Evolutionary conservation across 2,888 invertebrate genomes (phyloP).

Genomic region (Acronicta aceris): DNA sequence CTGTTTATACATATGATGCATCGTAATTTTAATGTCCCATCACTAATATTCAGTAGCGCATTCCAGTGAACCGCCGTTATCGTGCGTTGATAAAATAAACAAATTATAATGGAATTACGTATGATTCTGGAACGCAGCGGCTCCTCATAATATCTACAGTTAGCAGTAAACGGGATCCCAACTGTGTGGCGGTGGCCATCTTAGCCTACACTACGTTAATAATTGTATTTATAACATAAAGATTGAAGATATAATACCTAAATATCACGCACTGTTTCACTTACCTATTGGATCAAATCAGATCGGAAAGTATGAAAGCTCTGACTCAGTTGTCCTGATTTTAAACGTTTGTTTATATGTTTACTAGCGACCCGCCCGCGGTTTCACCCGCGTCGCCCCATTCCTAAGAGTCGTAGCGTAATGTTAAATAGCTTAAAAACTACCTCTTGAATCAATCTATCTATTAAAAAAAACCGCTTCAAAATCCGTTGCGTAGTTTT

Average conservation of each 20-base stretch:
- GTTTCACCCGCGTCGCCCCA: too few relatives aligned
- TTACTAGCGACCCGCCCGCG: too few relatives aligned
- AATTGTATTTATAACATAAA: constrained; percentile 15
- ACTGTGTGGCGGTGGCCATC: constrained; percentile 32
- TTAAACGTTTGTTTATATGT: too few relatives aligned
- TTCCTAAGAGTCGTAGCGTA: too few relatives aligned
- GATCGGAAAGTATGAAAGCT: not conserved
- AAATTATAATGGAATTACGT: constrained; percentile 49
- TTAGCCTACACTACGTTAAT: constrained; percentile 14
- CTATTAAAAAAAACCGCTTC: too few relatives aligned
- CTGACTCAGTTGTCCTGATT: too few relatives aligned
- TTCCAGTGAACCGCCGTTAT: constrained; percentile 1
- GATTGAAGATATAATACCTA: constrained; percentile 19
- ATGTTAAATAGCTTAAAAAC: too few relatives aligned
- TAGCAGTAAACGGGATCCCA: constrained; percentile 34
- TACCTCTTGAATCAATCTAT: too few relatives aligned
- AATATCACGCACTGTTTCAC: constrained; percentile 11
- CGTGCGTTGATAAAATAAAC: constrained; percentile 29
- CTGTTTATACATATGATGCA: too few relatives aligned
- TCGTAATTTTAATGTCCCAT: too few relatives aligned
- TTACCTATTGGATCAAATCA: constrained; percentile 2
- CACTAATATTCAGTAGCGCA: constrained; percentile 1
- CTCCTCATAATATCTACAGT: constrained; percentile 26
- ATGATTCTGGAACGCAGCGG: constrained; percentile 51
- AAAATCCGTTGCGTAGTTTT: too few relatives aligned